phyloP scores from a whole-genome alignment of 2,113 vertebrate species.

The Electrona antarctica region DNA sequence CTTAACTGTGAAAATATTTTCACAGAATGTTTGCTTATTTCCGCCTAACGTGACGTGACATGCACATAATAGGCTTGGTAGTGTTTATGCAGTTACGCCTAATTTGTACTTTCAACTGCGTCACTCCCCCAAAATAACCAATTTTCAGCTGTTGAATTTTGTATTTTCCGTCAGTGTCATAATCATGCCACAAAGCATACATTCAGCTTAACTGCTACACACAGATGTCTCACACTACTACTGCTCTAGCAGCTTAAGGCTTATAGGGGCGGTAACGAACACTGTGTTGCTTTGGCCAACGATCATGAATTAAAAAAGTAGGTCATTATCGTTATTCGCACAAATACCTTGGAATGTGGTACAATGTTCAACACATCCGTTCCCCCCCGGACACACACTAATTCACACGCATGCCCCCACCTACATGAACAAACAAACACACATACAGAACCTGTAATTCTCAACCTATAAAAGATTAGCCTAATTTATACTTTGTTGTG shows the following conservation, averaged over 20 bases:
- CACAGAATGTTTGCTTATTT: no score
- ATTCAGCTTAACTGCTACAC: neutral
- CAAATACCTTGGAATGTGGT: slow-evolving; percentile 19
- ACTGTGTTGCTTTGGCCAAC: slow-evolving; percentile 43
- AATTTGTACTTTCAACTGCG: no score
- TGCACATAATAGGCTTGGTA: no score
- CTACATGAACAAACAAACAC: neutral
- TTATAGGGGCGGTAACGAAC: neutral
- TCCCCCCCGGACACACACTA: neutral
- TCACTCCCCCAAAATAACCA: no score
- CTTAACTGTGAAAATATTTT: no score
- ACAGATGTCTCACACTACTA: neutral
- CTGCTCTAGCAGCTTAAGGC: neutral
- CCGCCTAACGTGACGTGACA: no score
- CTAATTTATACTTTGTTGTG: no score
- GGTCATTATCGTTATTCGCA: neutral
- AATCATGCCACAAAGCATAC: no score
- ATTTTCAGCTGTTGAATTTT: no score
- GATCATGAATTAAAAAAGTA: neutral
- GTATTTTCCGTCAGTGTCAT: no score
- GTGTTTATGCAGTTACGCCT: no score
- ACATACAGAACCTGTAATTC: neutral
- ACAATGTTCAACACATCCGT: neutral
- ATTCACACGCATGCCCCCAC: neutral
- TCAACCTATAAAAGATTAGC: neutral